phyloP scores from a whole-genome alignment of 37 sponge, comb jelly and placozoan genomes.

The Spongilla lacustris region DNA sequence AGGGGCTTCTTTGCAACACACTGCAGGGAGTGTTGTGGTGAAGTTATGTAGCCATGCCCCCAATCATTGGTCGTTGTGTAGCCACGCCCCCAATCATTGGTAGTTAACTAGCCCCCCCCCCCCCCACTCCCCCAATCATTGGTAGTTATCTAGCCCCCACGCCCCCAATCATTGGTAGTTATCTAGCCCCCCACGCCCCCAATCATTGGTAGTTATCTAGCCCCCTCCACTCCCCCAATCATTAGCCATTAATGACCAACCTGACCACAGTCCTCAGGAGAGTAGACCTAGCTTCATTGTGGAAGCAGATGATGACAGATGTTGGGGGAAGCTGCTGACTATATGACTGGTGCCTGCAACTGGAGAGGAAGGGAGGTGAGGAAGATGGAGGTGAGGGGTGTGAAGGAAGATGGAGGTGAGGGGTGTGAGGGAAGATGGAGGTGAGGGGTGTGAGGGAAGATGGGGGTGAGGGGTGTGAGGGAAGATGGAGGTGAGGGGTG shows the following conservation, averaged over 20 bases:
- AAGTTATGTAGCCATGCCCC: too few relatives aligned
- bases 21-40: slow-evolving; percentile 32
- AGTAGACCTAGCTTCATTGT: slow-evolving; percentile 89
- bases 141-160: too few relatives aligned
- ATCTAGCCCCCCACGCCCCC: too few relatives aligned
- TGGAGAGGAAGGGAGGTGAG: slow-evolving; percentile 2
- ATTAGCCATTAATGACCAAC: too few relatives aligned
- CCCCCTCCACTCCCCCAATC: too few relatives aligned
- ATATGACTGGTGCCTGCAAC: slow-evolving; percentile 35
- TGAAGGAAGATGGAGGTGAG: neutral
- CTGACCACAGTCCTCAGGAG: slow-evolving; percentile 84
- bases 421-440: neutral
- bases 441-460: neutral
- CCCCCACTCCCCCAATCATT: too few relatives aligned
- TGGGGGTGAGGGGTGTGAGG: neutral
- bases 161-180: too few relatives aligned
- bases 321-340: slow-evolving; percentile 58
- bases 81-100: too few relatives aligned
- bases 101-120: too few relatives aligned
- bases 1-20: slow-evolving; percentile 85
- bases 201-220: too few relatives aligned
- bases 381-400: neutral
- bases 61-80: too few relatives aligned
- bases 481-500: neutral
- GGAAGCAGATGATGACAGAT: slow-evolving; percentile 91